A percentile compares a stretch with the other conserved stretches of the same genome.
These are phyloP conservation scores for Dryococelus australis DNA, from an alignment of 2,888 invertebrate species.

Conservation along the genomic window DNA sequence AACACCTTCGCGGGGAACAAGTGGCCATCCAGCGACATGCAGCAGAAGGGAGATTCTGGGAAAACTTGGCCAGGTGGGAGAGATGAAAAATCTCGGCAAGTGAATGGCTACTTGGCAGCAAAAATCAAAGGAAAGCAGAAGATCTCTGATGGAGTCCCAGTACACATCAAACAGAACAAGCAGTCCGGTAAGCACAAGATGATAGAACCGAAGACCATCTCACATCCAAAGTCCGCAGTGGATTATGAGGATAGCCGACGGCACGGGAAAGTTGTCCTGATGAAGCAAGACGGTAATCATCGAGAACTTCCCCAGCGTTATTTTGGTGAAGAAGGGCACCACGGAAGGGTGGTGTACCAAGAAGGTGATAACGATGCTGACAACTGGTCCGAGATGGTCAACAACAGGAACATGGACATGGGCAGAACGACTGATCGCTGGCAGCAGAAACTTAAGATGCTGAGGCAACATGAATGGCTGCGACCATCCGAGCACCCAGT, in stretches of 20 bases:
- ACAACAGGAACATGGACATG: constrained; percentile 19
- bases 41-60: background rate
- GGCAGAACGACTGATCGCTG: background rate
- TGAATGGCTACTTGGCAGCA: no score
- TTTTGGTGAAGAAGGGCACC: background rate
- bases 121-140: background rate
- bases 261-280: background rate
- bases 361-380: background rate
- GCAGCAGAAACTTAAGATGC: constrained; percentile 3
- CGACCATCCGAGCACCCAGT: background rate
- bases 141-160: background rate
- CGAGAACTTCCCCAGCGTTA: background rate
- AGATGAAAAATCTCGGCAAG: background rate
- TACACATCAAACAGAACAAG: background rate
- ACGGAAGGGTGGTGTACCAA: background rate
- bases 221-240: background rate
- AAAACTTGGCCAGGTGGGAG: background rate
- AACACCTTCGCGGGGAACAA: background rate
- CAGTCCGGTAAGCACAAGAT: background rate
- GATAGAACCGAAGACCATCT: no score
- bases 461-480: background rate
- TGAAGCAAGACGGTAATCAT: background rate
- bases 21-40: background rate
- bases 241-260: background rate
- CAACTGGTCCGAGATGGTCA: constrained; percentile 18